Evolutionary conservation across 2,113 vertebrate species (phyloP).

Genomic region (Ceratotherium simum): DNA sequence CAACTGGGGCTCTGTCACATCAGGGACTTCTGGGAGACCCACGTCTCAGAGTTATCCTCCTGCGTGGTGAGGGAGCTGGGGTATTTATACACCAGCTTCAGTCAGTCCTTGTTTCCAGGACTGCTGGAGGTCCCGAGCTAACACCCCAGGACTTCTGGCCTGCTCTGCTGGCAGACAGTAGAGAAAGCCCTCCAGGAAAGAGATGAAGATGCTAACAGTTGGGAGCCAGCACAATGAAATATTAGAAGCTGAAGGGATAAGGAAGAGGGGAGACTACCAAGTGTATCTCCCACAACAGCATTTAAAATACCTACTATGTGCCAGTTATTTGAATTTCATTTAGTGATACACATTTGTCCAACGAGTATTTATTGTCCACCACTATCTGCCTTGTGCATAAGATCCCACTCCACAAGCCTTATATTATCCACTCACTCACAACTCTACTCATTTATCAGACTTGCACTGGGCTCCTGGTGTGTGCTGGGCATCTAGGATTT

Average conservation of each 20-base stretch:
- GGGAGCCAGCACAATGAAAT: background rate
- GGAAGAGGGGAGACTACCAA: background rate
- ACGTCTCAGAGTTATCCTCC: background rate
- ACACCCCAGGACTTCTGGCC: too few relatives aligned
- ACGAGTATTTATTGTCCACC: background rate
- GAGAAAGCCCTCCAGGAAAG: background rate
- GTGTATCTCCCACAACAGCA: background rate
- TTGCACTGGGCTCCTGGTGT: background rate
- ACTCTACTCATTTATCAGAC: background rate
- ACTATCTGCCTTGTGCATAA: background rate
- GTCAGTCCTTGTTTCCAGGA: background rate
- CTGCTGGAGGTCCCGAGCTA: too few relatives aligned
- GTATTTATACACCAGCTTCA: background rate
- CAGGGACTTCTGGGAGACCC: too few relatives aligned
- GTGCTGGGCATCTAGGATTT: background rate
- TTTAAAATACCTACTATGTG: background rate
- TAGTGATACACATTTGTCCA: background rate
- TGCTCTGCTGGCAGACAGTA: fast-evolving
- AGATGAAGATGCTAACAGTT: background rate
- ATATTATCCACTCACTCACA: background rate
- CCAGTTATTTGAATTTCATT: background rate
- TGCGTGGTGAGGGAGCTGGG: background rate
- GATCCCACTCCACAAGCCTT: too few relatives aligned
- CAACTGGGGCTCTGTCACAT: background rate
- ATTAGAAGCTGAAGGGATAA: background rate